Evolutionary conservation across 2,113 vertebrate genomes (phyloP), one percentile per base, ranked within the genome.

Genomic region (Heteronetta atricapilla): DNA sequence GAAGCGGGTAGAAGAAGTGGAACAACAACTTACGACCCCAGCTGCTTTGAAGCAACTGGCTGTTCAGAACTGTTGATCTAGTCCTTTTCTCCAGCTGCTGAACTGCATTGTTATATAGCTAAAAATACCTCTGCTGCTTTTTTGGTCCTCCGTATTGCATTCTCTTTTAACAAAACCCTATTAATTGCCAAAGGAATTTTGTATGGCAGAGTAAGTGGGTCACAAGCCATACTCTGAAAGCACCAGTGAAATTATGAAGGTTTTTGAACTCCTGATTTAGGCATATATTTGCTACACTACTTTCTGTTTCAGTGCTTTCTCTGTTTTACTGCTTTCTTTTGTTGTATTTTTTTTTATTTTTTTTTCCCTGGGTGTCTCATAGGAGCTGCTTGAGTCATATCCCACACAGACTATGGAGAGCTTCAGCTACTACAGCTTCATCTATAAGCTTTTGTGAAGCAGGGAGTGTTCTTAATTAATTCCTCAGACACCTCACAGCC

Each of bases 401-500:
- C 62, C 52, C 38, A 68, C 46, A 75, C 2, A 11, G 92, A 58
- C 74, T 66, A 48, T 2, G 8, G 63, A 80, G 63, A 84, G 26
- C 70, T 95, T 90, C 28, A 69, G 34, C 59, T 55, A 23, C 36
- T 34, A 4, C 13, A 26, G 82, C 50, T 95, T 70, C 74, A 87
- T 42, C 33, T 87, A 58, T 28, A 92, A 91, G 63, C 73, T 75
- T 82, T 72, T 81, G 59, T 29, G 75, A 67, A 44, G 59, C 82
- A 77, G 76, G 42, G 52, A 62, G 19, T 11, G 13, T 38, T 91
- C 58, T 60, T 79, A 97, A 93, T 96, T 93, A 95, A 94, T 94
- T 97, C 89, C 92, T 94, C 76, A 74, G 93, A 94, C 81, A 93
- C 79, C 29, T 40, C 84, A 90, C 80, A 90, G 81, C 75, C 59